Percentiles rank a stretch among this genome's conserved stretches.
Conservation (phyloP, 2,113 vertebrate genomes). For the Neotoma lepida region DNA sequence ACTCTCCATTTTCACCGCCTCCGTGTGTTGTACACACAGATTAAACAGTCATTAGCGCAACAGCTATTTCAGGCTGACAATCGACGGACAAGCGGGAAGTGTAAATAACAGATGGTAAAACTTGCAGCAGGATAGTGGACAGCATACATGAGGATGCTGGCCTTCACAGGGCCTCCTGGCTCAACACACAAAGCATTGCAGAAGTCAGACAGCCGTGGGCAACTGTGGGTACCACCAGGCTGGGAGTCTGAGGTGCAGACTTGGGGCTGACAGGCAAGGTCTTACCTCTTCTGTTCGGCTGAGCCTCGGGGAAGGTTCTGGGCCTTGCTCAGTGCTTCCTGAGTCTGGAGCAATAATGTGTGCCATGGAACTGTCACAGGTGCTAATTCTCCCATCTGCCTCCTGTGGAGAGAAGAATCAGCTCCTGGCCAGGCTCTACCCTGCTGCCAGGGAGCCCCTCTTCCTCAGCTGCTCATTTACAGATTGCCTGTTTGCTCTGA, state of each 20-base stretch:
- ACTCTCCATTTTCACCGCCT: background rate
- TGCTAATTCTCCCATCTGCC: constrained; percentile 69
- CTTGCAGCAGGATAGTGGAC: background rate
- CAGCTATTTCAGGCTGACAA: background rate
- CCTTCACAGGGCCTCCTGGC: background rate
- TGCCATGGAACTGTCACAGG: constrained; percentile 11
- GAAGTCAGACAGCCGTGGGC: background rate
- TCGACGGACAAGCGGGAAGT: background rate
- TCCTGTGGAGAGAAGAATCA: constrained; percentile 70
- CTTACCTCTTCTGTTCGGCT: constrained; percentile 72
- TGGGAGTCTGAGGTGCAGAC: background rate
- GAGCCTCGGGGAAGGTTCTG: constrained; percentile 4
- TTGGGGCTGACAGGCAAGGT: background rate
- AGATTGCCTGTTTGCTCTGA: background rate
- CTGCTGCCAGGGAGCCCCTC: background rate
- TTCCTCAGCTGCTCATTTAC: background rate
- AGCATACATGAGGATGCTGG: background rate
- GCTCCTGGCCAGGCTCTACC: background rate
- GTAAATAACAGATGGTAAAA: background rate
- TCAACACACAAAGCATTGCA: background rate
- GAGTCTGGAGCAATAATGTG: constrained; percentile 35
- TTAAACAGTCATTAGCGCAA: background rate
- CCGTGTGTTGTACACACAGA: background rate
- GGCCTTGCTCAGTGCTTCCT: constrained; percentile 24
- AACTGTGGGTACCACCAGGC: rapidly evolving